phyloP scores from a whole-genome alignment of 2,113 vertebrate species.

The Rynchops niger region DNA sequence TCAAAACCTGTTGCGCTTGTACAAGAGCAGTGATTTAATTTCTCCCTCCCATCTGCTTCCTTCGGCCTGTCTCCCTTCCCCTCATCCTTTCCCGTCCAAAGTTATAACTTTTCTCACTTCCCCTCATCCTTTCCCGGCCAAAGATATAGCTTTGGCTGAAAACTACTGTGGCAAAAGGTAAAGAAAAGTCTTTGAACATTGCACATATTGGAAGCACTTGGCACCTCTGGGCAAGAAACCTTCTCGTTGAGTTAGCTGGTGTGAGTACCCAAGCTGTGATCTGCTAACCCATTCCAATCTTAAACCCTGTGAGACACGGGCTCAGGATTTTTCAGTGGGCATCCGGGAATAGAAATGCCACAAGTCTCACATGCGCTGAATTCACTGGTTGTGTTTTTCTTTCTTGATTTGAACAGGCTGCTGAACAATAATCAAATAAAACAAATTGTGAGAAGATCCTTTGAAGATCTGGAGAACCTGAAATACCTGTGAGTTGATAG shows the following conservation, averaged over 20 bases:
- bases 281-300: neutral
- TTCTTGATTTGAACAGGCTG: slow-evolving; percentile 39
- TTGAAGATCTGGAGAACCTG: slow-evolving; percentile 67
- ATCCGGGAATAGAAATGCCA: neutral
- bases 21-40: neutral
- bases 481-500: slow-evolving; percentile 72
- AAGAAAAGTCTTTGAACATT: neutral
- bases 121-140: neutral
- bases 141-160: neutral
- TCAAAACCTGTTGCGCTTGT: rapidly evolving
- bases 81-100: neutral
- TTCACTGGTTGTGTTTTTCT: neutral
- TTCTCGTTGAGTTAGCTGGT: neutral
- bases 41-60: neutral
- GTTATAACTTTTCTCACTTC: neutral
- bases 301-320: neutral
- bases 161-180: neutral
- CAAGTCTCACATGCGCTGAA: rapidly evolving
- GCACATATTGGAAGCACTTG: neutral
- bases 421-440: slow-evolving; percentile 74
- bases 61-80: neutral
- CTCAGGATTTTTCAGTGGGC: neutral
- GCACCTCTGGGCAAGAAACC: neutral
- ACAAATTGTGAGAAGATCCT: slow-evolving; percentile 57
- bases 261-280: neutral